Conservation (phyloP, 1,140 invertebrate species). For the Ridgeia piscesae region DNA sequence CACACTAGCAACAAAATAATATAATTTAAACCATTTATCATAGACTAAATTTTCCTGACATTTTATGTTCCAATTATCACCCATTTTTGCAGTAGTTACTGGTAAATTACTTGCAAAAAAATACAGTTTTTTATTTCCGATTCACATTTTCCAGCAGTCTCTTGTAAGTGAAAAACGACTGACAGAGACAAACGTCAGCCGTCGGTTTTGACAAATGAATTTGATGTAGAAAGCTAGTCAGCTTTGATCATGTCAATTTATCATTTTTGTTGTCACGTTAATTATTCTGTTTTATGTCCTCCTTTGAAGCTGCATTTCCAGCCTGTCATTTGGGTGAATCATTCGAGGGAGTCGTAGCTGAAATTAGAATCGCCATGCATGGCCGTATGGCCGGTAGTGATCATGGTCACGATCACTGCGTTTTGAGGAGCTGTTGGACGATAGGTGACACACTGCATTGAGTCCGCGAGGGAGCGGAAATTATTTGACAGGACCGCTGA, state of each 20-base stretch:
- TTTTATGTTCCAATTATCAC: neutral
- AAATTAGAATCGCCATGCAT: neutral
- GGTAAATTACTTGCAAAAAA: neutral
- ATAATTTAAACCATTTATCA: too few species aligned
- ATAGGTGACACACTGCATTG: neutral
- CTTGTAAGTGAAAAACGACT: neutral
- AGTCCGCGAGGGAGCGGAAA: neutral
- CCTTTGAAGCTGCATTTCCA: neutral
- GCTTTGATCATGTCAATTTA: slow-evolving; percentile 6
- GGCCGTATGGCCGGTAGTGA: neutral
- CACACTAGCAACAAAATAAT: too few species aligned
- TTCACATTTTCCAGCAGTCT: neutral
- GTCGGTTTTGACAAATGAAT: neutral
- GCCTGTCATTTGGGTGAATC: neutral
- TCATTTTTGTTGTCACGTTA: slow-evolving; percentile 6
- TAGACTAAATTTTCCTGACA: neutral
- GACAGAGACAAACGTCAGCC: neutral
- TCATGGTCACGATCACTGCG: neutral
- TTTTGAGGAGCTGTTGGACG: neutral
- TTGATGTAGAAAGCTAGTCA: neutral
- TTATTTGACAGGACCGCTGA: neutral
- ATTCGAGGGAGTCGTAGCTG: neutral
- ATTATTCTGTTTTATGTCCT: neutral
- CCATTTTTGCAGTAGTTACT: too few species aligned
- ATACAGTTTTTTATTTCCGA: neutral